Base-by-base conservation (phyloP, 2,797 vertebrate species). In the Thalassophryne amazonica region DNA sequence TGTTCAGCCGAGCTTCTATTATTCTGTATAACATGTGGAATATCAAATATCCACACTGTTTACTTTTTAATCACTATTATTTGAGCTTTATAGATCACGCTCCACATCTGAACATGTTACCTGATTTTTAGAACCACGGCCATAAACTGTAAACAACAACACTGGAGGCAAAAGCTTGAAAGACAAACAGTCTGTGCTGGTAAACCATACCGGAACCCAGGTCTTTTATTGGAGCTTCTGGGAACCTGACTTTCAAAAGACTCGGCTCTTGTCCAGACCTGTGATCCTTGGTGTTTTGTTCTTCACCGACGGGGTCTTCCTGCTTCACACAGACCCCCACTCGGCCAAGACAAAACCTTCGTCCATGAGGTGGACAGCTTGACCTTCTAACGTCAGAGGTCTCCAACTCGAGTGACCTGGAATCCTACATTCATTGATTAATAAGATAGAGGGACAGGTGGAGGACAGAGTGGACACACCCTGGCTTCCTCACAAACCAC, bases 281-380 rank as follows among this genome's bases (percentile, higher is more conserved):
- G 76, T 83, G 84, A 88, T 86, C 82, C 53, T 65, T 54, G 0
- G 15, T 1, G 83, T 86, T 88, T 74, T 74, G 81, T 87, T 79
- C 66, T 32, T 8, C 24, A 54, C 54, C 19, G 52, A 41, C 29
- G 9, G 37, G 53, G 73, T 67, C 73, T 84, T 85, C 85, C 86
- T 83, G 86, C 76, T 84, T 88, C 83, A 86, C 87, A 89, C 48
- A 43, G 79, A 78, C 71, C 76, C 46, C 76, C 1, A 52, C 65
- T 15, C 10, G 8, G 52, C 41, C 64, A 42, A 27, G 25, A 65
- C 59, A 35, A 48, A 57, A 45, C 45, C 61, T 21, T 8, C 34
- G 7, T 1, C 50, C 35, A 35, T 6, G 28, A 35, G 37, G 32
- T 25, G 30, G 48, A 33, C 15, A 12, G 15, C 15, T 45, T 16